phyloP scores from a whole-genome alignment of 2,888 invertebrate species.

The Epsilonema sp. region DNA sequence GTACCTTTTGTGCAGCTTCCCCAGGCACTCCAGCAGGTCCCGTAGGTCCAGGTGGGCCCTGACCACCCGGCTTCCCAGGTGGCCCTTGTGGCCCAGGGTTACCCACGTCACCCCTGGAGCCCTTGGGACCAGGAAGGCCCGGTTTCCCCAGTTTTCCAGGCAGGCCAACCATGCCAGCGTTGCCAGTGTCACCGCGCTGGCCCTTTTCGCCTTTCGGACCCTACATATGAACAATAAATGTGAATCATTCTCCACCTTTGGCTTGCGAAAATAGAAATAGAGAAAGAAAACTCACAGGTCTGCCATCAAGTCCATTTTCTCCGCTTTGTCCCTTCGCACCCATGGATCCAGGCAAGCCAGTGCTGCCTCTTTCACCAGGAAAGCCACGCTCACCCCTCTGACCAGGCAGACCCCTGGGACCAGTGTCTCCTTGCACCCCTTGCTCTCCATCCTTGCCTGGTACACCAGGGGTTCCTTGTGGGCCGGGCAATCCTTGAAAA shows the following conservation, averaged over 20 bases:
- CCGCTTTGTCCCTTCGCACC: constrained; percentile 43
- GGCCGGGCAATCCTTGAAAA: constrained; percentile 1
- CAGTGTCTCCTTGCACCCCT: constrained; percentile 10
- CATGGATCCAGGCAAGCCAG: constrained; percentile 29
- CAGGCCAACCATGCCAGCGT: background rate
- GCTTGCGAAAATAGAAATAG: no score
- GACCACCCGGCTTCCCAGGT: constrained; percentile 3
- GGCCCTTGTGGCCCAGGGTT: constrained; percentile 6
- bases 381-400: constrained; percentile 20
- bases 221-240: no score
- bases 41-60: no score
- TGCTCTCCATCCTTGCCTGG: constrained; percentile 6
- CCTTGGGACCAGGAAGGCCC: background rate
- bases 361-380: constrained; percentile 12
- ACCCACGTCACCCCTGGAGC: background rate
- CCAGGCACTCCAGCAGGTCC: no score
- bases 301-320: constrained; percentile 39
- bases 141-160: background rate
- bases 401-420: constrained; percentile 19
- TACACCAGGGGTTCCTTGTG: constrained; percentile 5
- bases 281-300: no score
- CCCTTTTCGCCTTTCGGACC: background rate
- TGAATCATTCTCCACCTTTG: no score
- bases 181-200: background rate
- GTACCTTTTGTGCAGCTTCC: no score